Evolutionary conservation across 1,140 invertebrate genomes (phyloP), one percentile per base, ranked within the genome.

Genomic region (Drosophila arizonae): DNA sequence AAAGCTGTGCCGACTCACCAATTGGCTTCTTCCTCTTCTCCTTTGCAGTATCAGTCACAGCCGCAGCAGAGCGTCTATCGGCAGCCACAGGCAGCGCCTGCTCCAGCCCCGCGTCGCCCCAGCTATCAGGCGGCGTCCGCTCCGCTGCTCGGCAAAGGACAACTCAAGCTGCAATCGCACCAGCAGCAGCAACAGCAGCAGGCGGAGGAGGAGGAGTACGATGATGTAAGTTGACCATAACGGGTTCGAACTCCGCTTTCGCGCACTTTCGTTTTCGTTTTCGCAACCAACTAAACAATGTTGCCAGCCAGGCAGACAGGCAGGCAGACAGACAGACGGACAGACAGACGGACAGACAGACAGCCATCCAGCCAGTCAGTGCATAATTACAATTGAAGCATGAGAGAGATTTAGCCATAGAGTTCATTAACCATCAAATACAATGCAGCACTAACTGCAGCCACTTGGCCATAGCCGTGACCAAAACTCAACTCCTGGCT

Each of bases 221-320:
- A 91, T 90, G 90, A 91, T 76, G 90, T 91, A 91, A 91, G 90
- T 91, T 54, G 39, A 51, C 50, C 46, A 79, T 79, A 79, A 79
- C 75, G 24, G 45, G 64, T 57, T 76, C 36, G 74, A 57, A 58
- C 41, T 52, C 39, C 6, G n/a, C 51, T 52, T 11, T 86, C 78
- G 78, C 78, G 61, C 66, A 87, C 82, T 87, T 87, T 87, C 82
- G 65, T 79, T 87, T 87, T 87, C 82, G 79, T 77, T 81, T 81
- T 46, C 62, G 48, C 28, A 17, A 28, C 51, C 36, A 39, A 39
- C 36, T 39, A 65, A 72, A 64, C 79, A 80, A 71, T 72, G 68
- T 55, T 64, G 67, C 39, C 43, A 63, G 57, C 66, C 43, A 17
- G 43, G 5, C 33, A 33, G 33, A 5, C 33, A 33, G 33, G 5